Percentiles rank a stretch among this genome's conserved stretches.
phyloP scores from a whole-genome alignment of 2,113 vertebrate genomes.

The Oncorhynchus masou region DNA sequence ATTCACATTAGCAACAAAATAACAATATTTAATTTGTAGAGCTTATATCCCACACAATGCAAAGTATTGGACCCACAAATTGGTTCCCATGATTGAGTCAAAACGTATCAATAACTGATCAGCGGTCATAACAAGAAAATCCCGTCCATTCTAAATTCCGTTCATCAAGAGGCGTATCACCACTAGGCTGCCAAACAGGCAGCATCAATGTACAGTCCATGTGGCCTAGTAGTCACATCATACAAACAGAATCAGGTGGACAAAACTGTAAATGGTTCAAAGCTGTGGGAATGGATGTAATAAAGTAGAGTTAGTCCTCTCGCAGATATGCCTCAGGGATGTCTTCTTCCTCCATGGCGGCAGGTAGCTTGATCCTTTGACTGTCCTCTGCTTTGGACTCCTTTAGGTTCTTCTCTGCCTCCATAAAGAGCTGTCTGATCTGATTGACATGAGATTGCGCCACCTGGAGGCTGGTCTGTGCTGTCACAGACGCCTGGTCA shows the following conservation, averaged over 20 bases:
- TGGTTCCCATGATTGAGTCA: not conserved
- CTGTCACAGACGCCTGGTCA: slow-evolving; percentile 69
- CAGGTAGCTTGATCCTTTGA: slow-evolving; percentile 7
- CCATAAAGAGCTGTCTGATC: slow-evolving; percentile 68
- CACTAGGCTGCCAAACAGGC: not conserved
- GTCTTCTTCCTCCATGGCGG: slow-evolving; percentile 32
- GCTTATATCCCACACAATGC: too few relatives aligned
- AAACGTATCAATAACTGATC: not conserved
- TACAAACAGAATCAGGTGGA: not conserved
- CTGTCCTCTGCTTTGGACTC: slow-evolving; percentile 21
- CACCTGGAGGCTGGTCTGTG: slow-evolving; percentile 78
- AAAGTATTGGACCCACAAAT: too few relatives aligned
- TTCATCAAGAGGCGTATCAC: not conserved
- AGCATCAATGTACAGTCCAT: not conserved
- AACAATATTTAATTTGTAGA: too few relatives aligned
- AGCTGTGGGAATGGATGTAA: too few relatives aligned
- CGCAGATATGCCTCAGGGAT: slow-evolving; percentile 56
- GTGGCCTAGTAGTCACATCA: not conserved
- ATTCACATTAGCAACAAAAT: not conserved
- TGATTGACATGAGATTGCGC: slow-evolving; percentile 78
- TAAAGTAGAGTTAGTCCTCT: slow-evolving; percentile 37
- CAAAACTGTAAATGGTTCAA: too few relatives aligned
- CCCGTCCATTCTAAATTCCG: not conserved
- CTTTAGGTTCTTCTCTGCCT: slow-evolving; percentile 75
- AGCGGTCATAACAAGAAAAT: not conserved